Base-by-base conservation (phyloP, 2,888 invertebrate genomes). In the Drosophila emarginata region DNA sequence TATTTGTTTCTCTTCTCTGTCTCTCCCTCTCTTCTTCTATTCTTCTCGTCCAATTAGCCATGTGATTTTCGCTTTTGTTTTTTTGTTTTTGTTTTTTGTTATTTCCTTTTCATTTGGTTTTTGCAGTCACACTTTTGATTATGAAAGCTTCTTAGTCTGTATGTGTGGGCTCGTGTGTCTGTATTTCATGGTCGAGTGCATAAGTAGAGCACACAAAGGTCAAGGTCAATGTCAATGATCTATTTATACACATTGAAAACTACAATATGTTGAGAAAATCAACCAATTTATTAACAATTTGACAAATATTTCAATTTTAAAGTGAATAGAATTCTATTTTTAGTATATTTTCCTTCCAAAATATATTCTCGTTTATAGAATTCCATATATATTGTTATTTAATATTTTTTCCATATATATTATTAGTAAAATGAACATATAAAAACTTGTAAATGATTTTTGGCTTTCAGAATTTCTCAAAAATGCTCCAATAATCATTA, bases 181-280 rank as follows among this genome's bases (percentile, higher is more conserved):
- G 32, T 50, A 1, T 23, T 15, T 11, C 6, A 36, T 21, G 45
- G 45, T 21, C 45, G 45, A 45, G 23, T 53, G 37, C 53, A 7
- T 9, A 79, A 80, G 78, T 80, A 61, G 80, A 82, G 65, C 78
- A 65, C 69, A 71, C 14, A 21, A 45, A 21, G 45, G 61, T 60
- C 79, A 79, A 83, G 80, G 80, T 86, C 80, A 80, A 78, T 78
- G 80, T 62, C 78, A 82, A 61, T 40, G 58, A 4, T 11, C 18
- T 26, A 26, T 45, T 40, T 45, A 4, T 21, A 11, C 45, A 15
- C 15, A 45, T 9, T 45, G 4, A 11, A 9, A 7, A 12, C 3
- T 45, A 28, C 1, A 32, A 32, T 32, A 32, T 32, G 2, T 32
- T 9, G 11, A 11, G 32, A 32, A 32, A 32, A 11, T 32, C 9